Evolutionary conservation across 2,113 vertebrate species (phyloP).

Genomic region (Raja brachyura): DNA sequence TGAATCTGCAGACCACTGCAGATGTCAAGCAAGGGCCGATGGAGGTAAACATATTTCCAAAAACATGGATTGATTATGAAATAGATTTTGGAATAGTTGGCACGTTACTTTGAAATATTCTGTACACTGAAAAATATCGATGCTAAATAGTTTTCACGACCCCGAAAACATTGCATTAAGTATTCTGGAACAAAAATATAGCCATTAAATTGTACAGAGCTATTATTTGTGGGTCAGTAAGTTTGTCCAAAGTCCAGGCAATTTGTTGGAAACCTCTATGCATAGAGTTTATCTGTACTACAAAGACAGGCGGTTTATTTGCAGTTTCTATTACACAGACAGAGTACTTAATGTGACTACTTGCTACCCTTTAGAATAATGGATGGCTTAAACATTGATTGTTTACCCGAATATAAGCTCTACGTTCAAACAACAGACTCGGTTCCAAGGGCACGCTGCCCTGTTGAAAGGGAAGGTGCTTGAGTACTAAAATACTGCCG

Average conservation of each 20-base stretch:
- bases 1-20: neutral
- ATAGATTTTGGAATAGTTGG: neutral
- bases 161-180: neutral
- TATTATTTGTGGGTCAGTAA: neutral
- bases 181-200: neutral
- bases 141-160: neutral
- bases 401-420: neutral
- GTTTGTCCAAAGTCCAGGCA: neutral
- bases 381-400: neutral
- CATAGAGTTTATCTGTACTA: neutral
- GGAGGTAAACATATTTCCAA: neutral
- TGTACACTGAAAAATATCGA: neutral
- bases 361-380: constrained; percentile 23
- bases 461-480: neutral
- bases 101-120: neutral
- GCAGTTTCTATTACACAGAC: neutral
- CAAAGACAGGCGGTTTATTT: constrained; percentile 4
- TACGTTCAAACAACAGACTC: neutral
- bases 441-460: neutral
- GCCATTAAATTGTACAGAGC: neutral
- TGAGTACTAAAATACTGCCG: neutral
- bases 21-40: neutral
- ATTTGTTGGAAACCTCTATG: neutral
- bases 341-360: neutral
- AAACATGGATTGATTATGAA: neutral